Base-by-base conservation (phyloP, 2,888 invertebrate genomes). In the Halocaridina rubra region DNA sequence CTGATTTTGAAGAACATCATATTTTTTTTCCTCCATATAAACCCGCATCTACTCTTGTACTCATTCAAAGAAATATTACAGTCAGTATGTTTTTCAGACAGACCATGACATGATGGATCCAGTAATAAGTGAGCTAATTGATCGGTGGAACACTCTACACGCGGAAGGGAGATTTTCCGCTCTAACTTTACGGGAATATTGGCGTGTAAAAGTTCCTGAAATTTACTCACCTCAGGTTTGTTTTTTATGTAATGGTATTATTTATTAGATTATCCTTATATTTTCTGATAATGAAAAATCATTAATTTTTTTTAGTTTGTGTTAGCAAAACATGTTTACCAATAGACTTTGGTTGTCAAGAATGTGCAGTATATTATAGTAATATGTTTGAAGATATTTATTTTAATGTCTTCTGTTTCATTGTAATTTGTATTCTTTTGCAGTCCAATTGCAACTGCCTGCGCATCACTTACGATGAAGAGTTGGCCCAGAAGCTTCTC, bases 381-480 rank as follows among this genome's bases (percentile, higher is more conserved):
- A 29, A 67, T 1, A 29, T 67, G 8, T 71, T 7, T 74, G 1
- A 24, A 46, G 13, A 5, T 22, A 46, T 74, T 4, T 74, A 19
- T 24, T 10, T 1, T 46, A 5, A 0, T 46, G 27, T 74, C n/a
- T 39, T 39, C 13, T 46, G 16, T 39, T 76, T 59, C n/a, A 8
- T 53, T 27, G 7, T 76, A 53, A 19, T 59, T n/a, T 30, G 13
- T 24, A 53, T 24, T 69, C 33, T 1, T 29, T 79, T 75, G 10
- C 69, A 86, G 86, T 75, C 67, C 16, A 94, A 94, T 90, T 93
- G 94, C 89, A 94, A 93, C 84, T 95, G 94, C 90, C 90, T 95
- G 57, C 94, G 90, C 24, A 85, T 90, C 24, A 84, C 82, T 3
- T 89, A 88, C 82, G 89, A 91, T 86, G 90, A 90, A 78, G 89